Conservation (phyloP, 2,888 invertebrate genomes). For the Belgica antarctica region DNA sequence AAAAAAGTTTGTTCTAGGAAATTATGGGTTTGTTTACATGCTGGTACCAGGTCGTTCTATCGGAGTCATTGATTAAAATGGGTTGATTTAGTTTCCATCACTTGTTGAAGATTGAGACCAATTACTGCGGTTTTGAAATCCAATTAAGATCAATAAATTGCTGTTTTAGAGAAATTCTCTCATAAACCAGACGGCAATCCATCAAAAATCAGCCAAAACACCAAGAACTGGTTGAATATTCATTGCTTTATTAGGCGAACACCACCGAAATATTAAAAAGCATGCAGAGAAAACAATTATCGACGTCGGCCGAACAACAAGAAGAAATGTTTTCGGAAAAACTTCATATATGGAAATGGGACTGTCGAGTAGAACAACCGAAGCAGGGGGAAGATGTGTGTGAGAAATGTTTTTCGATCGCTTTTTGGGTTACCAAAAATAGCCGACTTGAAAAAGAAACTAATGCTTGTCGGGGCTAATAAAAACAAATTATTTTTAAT, state of each 20-base stretch:
- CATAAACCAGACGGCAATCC: background rate
- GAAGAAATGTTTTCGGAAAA: background rate
- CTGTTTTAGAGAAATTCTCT: background rate
- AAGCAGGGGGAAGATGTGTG: background rate
- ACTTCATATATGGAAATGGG: background rate
- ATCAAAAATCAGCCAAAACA: background rate
- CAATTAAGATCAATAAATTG: background rate
- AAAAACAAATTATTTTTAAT: slow-evolving; percentile 4
- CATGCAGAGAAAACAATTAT: background rate
- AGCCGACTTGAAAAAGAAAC: no score
- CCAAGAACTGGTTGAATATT: background rate
- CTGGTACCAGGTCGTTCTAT: background rate
- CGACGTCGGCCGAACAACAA: background rate
- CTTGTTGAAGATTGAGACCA: background rate
- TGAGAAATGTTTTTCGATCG: background rate
- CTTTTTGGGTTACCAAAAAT: background rate
- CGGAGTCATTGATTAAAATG: background rate
- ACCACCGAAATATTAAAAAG: background rate
- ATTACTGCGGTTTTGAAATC: background rate
- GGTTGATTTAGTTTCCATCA: background rate
- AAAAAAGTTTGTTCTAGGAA: background rate
- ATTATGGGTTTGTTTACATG: background rate
- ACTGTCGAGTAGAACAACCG: background rate
- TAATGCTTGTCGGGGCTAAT: background rate
- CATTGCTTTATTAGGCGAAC: background rate